Conservation (phyloP, 2,113 vertebrate genomes). For the Nothobranchius kuhntae region DNA sequence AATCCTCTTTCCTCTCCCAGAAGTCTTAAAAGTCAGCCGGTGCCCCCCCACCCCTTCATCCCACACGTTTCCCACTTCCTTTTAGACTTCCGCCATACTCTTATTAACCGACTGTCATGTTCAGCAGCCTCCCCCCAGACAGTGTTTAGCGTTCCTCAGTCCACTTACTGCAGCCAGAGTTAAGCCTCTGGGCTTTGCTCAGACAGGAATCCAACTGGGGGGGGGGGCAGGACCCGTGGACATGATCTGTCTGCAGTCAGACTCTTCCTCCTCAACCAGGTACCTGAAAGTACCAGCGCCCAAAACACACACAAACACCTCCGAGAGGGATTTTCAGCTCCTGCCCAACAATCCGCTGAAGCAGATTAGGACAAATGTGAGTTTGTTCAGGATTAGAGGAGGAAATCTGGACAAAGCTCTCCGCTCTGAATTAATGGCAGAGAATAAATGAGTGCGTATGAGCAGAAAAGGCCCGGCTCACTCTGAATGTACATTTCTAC, state of each 20-base stretch:
- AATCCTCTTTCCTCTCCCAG: constrained; percentile 21
- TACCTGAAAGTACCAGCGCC: constrained; percentile 11
- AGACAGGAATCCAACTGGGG: constrained; percentile 62
- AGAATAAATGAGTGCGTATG: not conserved
- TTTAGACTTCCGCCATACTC: constrained; percentile 27
- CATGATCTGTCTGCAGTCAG: constrained; percentile 57
- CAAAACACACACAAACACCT: not conserved
- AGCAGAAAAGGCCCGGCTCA: not conserved
- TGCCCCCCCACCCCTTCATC: not conserved
- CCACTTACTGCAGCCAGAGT: constrained; percentile 66
- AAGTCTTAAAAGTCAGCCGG: constrained; percentile 55
- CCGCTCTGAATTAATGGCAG: not conserved
- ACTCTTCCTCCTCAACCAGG: constrained; percentile 32
- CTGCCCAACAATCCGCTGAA: not conserved
- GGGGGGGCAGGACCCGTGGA: constrained; percentile 52
- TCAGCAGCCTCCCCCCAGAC: constrained; percentile 63
- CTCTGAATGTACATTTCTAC: not conserved
- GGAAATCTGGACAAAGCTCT: not conserved
- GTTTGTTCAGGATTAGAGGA: not conserved
- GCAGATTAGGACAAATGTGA: not conserved
- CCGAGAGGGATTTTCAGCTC: not conserved
- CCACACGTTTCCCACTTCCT: constrained; percentile 40
- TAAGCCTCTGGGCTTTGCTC: constrained; percentile 70
- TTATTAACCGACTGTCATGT: constrained; percentile 78
- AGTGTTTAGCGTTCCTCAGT: constrained; percentile 68